A percentile compares a stretch with the other conserved stretches of the same genome.
phyloP scores from a whole-genome alignment of 2,113 vertebrate genomes.

The Dunckerocampus dactyliophorus region DNA sequence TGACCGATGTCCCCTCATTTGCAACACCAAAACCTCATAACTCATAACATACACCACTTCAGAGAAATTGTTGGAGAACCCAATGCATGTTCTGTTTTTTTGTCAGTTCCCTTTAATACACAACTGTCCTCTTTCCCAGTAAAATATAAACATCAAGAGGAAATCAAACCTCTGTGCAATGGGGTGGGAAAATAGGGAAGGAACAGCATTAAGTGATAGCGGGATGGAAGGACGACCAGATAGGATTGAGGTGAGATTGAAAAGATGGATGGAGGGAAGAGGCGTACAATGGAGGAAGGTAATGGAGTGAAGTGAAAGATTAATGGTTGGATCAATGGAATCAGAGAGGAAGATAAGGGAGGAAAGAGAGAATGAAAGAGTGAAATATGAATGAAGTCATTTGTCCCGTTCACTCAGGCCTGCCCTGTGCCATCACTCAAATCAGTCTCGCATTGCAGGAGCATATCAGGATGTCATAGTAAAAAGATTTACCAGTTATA shows the following conservation, averaged over 20 bases:
- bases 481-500: background rate
- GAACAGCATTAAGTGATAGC: slow-evolving; percentile 19
- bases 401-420: slow-evolving; percentile 29
- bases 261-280: slow-evolving; percentile 37
- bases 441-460: slow-evolving; percentile 2
- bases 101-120: background rate
- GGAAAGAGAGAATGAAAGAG: slow-evolving; percentile 38
- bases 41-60: background rate
- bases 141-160: background rate
- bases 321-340: slow-evolving; percentile 49
- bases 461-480: slow-evolving; percentile 8
- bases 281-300: slow-evolving; percentile 44
- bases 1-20: too few species aligned
- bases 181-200: slow-evolving; percentile 7
- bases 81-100: background rate
- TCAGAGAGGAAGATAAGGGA: slow-evolving; percentile 49
- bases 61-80: background rate
- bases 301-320: slow-evolving; percentile 61
- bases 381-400: slow-evolving; percentile 42
- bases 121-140: background rate
- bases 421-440: slow-evolving; percentile 20
- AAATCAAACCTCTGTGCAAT: background rate
- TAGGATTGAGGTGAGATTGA: slow-evolving; percentile 38
- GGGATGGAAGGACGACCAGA: slow-evolving; percentile 20
- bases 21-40: too few species aligned